Evolutionary conservation across 2,888 invertebrate species (phyloP).

Genomic region (Synergus laeviventris): DNA sequence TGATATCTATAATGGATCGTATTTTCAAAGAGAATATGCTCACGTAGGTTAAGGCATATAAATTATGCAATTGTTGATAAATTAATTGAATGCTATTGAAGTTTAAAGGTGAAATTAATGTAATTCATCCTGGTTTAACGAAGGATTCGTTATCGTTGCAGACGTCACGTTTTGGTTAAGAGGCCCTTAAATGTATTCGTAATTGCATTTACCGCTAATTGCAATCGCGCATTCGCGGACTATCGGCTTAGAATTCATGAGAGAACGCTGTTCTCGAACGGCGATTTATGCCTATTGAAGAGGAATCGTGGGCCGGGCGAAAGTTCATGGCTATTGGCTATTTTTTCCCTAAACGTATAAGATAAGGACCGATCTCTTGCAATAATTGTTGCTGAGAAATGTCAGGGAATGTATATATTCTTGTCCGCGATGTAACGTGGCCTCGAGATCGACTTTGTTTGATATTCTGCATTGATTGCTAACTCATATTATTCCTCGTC

Average conservation of each 20-base stretch:
- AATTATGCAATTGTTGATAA: conserved; percentile 16
- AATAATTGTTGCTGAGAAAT: conserved; percentile 35
- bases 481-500: background rate
- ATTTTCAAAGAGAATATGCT: background rate
- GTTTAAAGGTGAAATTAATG: conserved; percentile 18
- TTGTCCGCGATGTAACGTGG: conserved; percentile 23
- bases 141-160: conserved; percentile 28
- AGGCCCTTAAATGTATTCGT: conserved; percentile 32
- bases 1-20: background rate
- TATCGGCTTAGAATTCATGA: conserved; percentile 24
- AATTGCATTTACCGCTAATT: conserved; percentile 36
- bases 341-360: conserved; percentile 33
- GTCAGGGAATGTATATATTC: conserved; percentile 31
- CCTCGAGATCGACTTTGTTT: conserved; percentile 33
- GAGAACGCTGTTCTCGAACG: conserved; percentile 7
- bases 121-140: conserved; percentile 16
- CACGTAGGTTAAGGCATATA: background rate
- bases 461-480: conserved; percentile 6
- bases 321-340: conserved; percentile 25
- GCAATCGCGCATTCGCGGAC: conserved; percentile 12
- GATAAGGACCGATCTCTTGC: conserved; percentile 19
- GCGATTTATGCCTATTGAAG: conserved; percentile 18
- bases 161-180: conserved; percentile 31
- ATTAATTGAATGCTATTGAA: conserved; percentile 19
- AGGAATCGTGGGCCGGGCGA: conserved; percentile 21